A percentile compares a stretch with the other conserved stretches of the same genome.
phyloP scores from a whole-genome alignment of 2,797 vertebrate genomes.

The Cyprinella venusta region DNA sequence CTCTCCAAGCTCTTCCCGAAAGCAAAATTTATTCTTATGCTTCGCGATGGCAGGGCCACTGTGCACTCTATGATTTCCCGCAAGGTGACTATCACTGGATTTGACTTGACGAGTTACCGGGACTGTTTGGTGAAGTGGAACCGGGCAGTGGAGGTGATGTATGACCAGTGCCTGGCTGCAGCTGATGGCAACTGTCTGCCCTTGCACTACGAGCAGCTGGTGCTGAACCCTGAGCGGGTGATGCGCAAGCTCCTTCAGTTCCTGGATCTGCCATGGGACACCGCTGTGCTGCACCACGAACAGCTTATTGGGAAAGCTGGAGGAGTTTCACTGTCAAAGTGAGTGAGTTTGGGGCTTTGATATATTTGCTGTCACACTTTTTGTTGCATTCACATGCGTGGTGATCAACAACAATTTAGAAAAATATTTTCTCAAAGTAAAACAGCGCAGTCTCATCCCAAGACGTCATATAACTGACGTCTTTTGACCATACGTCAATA shows the following conservation, averaged over 20 bases:
- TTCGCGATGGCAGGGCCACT: slow-evolving; percentile 92
- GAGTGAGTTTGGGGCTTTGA: slow-evolving; percentile 70
- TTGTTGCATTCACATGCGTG: background rate
- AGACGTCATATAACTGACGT: too few species aligned
- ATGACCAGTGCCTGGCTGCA: slow-evolving; percentile 93
- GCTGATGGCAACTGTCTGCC: slow-evolving; percentile 85
- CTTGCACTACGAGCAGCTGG: slow-evolving; percentile 92
- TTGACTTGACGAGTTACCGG: slow-evolving; percentile 94
- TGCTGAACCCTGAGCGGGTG: slow-evolving; percentile 93
- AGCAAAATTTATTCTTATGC: slow-evolving; percentile 95
- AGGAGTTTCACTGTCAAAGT: slow-evolving; percentile 97
- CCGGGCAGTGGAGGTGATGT: slow-evolving; percentile 96
- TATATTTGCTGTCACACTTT: background rate
- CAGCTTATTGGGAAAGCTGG: slow-evolving; percentile 97
- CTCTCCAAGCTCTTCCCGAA: slow-evolving; percentile 94
- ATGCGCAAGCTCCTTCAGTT: slow-evolving; percentile 93
- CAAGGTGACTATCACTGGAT: slow-evolving; percentile 96
- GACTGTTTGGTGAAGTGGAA: slow-evolving; percentile 99
- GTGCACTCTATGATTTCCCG: slow-evolving; percentile 99
- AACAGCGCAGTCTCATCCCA: too few species aligned
- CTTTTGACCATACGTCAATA: too few species aligned
- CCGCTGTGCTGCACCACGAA: slow-evolving; percentile 94
- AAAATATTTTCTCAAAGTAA: background rate
- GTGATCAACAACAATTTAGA: background rate
- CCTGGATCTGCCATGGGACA: slow-evolving; percentile 91